A percentile compares a stretch with the other conserved stretches of the same genome.
phyloP scores from a whole-genome alignment of 1,140 invertebrate species.

The Ceratina japonica region DNA sequence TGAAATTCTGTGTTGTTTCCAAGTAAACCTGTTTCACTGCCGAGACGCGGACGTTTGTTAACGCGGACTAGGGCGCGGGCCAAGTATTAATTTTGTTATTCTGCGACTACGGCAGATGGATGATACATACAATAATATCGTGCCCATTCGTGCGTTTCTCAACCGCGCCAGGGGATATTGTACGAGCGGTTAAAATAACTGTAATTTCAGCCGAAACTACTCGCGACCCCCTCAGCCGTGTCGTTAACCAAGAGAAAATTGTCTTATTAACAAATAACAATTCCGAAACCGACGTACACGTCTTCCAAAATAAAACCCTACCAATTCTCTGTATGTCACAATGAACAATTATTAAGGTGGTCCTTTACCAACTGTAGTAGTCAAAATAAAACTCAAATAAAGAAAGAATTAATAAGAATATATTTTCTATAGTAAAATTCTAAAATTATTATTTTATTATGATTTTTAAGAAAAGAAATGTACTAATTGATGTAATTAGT shows the following conservation, averaged over 20 bases:
- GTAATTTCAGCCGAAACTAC: slow-evolving; percentile 40
- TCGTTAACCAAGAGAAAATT: slow-evolving; percentile 37
- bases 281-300: not conserved
- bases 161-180: slow-evolving; percentile 40
- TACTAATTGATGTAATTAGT: too few relatives aligned
- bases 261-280: slow-evolving; percentile 25
- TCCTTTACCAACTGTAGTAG: too few relatives aligned
- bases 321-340: too few relatives aligned
- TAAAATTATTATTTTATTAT: too few relatives aligned
- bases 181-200: slow-evolving; percentile 44
- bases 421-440: too few relatives aligned
- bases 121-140: too few relatives aligned
- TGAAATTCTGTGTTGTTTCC: not conserved
- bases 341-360: too few relatives aligned
- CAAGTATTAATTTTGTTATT: slow-evolving; percentile 51
- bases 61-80: not conserved
- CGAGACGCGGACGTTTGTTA: slow-evolving; percentile 15
- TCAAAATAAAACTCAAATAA: too few relatives aligned
- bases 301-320: not conserved
- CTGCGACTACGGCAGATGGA: slow-evolving; percentile 35
- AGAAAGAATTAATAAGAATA: too few relatives aligned
- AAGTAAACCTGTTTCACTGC: slow-evolving; percentile 10
- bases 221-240: not conserved
- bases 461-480: too few relatives aligned
- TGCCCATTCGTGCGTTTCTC: slow-evolving; percentile 34